These are phyloP conservation scores for Bufotes viridis DNA, from an alignment of 2,797 vertebrate genomes.

Conservation along the genomic window DNA sequence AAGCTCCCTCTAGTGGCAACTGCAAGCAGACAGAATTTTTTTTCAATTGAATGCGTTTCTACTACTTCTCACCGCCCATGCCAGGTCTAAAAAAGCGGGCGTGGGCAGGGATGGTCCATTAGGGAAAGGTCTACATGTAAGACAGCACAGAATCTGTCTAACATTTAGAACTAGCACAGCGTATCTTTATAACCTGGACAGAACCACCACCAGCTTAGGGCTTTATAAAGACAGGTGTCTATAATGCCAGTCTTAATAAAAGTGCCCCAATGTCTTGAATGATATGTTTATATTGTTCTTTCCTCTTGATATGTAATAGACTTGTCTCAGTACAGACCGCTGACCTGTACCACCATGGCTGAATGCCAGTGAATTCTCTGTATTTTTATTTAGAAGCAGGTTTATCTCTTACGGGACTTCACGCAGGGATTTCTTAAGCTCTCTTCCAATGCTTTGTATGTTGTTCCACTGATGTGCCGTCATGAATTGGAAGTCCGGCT, in stretches of 20 bases:
- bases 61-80: too few species aligned
- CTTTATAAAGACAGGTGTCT: too few species aligned
- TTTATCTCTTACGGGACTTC: conserved; percentile 78
- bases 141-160: too few species aligned
- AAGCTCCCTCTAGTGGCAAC: too few species aligned
- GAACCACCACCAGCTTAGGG: too few species aligned
- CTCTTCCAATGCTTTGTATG: conserved; percentile 81
- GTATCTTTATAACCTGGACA: too few species aligned
- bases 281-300: background rate
- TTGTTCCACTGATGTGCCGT: conserved; percentile 83
- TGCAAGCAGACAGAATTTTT: too few species aligned
- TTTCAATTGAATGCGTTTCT: background rate
- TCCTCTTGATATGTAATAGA: background rate
- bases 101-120: too few species aligned
- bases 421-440: conserved; percentile 81
- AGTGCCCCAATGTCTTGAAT: background rate
- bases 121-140: too few species aligned
- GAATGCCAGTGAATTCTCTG: background rate
- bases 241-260: too few species aligned
- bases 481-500: conserved; percentile 77
- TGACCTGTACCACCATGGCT: background rate
- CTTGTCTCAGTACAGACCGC: background rate
- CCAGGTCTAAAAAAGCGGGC: too few species aligned
- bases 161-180: too few species aligned
- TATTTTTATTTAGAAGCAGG: conserved; percentile 37